Evolutionary conservation across 2,113 vertebrate species (phyloP).

Genomic region (Scolopax mira): DNA sequence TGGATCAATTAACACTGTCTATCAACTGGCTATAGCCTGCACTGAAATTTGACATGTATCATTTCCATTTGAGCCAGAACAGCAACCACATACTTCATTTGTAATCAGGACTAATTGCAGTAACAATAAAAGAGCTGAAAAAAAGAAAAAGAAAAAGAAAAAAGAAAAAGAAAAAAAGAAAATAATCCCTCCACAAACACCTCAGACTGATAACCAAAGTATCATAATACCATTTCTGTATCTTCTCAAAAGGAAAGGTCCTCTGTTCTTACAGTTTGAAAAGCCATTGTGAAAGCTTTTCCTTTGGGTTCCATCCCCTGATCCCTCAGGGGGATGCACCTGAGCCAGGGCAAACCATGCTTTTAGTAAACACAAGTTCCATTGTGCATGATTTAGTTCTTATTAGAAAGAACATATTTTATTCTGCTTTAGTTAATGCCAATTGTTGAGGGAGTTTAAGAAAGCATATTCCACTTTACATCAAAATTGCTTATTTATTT

Average conservation of each 20-base stretch:
- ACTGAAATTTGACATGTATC: background rate
- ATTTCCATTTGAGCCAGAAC: background rate
- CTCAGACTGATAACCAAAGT: background rate
- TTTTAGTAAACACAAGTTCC: background rate
- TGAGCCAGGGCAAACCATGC: background rate
- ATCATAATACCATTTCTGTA: background rate
- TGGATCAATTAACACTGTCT: background rate
- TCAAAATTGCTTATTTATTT: background rate
- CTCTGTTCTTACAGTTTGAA: background rate
- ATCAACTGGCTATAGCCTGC: background rate
- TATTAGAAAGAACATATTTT: background rate
- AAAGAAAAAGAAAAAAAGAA: background rate
- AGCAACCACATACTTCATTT: background rate
- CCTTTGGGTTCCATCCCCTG: background rate
- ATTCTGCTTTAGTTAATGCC: background rate
- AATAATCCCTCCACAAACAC: fast-evolving
- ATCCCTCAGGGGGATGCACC: no score
- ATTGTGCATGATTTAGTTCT: background rate
- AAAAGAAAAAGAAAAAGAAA: background rate
- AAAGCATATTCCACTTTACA: background rate
- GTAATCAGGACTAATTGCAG: background rate
- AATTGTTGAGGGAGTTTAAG: background rate
- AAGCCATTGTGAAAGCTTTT: background rate
- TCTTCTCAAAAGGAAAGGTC: background rate
- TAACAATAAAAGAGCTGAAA: background rate